Evolutionary conservation across 2,113 vertebrate genomes (phyloP).

Genomic region (Peromyscus leucopus): DNA sequence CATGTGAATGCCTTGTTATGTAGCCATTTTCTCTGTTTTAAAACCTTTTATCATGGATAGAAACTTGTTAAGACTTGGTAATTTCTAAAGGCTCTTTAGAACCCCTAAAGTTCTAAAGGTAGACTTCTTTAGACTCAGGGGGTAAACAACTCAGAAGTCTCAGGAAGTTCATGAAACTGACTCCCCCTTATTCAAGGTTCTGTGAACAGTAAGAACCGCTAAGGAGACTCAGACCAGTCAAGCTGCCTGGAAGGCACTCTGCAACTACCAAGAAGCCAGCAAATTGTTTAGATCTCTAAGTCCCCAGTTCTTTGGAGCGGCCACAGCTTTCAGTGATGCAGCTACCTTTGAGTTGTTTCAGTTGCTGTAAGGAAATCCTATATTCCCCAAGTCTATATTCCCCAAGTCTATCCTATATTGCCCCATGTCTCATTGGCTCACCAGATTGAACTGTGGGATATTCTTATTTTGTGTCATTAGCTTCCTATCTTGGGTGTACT

Average conservation of each 20-base stretch:
- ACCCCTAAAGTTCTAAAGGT: neutral
- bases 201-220: neutral
- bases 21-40: neutral
- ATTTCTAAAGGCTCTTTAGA: neutral
- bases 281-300: neutral
- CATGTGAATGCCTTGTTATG: neutral
- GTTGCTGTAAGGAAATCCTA: neutral
- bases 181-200: neutral
- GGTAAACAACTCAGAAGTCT: neutral
- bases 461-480: neutral
- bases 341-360: neutral
- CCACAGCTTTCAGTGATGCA: neutral
- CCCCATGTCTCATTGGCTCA: neutral
- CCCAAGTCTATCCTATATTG: too few relatives aligned
- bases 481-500: neutral
- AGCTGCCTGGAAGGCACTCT: neutral
- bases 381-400: neutral
- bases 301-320: neutral
- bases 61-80: neutral
- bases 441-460: too few relatives aligned
- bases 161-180: neutral
- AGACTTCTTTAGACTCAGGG: neutral
- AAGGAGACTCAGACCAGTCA: neutral
- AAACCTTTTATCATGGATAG: neutral
- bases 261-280: too few relatives aligned